Base-by-base conservation (phyloP, 1,140 invertebrate genomes). In the Conopomorpha cramerella region DNA sequence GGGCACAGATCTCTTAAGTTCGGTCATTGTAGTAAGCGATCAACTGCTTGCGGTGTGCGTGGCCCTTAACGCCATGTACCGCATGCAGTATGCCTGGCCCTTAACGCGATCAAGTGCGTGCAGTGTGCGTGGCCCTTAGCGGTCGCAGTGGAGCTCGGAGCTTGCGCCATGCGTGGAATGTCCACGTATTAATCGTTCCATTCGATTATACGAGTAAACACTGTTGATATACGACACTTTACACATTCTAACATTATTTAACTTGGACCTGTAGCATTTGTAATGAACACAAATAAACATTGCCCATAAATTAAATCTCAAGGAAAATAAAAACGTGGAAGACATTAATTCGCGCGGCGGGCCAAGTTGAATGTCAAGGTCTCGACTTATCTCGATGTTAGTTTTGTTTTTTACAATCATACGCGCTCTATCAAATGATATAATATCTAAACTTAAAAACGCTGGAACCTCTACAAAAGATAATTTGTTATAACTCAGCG, bases 311-410 rank as follows among this genome's bases (percentile, higher is more conserved):
- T 76, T 71, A 71, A 67, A 72, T 76, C 67, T 74, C 67, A 72
- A 74, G 67, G 67, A 74, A 72, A 74, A 72, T 74, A 68, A 72
- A 74, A 74, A 72, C 70, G 66, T 68, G 64, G 70, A 72, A 71
- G 65, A 64, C 67, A 76, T 76, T 76, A 72, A 71, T 72, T 72
- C 67, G 70, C 70, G 65, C 67, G 63, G 53, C 52, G 58, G 65
- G 66, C 63, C 67, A 72, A 74, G 70, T 72, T 74, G 72, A 74
- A 74, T 74, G 70, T 74, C 70, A 74, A 74, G 70, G 70, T 65
- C 71, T 50, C 57, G 59, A 63, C 55, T 70, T 70, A 72, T 74
- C 70, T 65, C 63, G 63, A 68, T 68, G 66, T 68, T 71, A 67
- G 57, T 59, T 62, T 66, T 68, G 54, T 71, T 68, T 70, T 65